A percentile compares a stretch with the other conserved stretches of the same genome.
Evolutionary conservation across 2,113 vertebrate species (phyloP).

Genomic region (Mixornis gularis): DNA sequence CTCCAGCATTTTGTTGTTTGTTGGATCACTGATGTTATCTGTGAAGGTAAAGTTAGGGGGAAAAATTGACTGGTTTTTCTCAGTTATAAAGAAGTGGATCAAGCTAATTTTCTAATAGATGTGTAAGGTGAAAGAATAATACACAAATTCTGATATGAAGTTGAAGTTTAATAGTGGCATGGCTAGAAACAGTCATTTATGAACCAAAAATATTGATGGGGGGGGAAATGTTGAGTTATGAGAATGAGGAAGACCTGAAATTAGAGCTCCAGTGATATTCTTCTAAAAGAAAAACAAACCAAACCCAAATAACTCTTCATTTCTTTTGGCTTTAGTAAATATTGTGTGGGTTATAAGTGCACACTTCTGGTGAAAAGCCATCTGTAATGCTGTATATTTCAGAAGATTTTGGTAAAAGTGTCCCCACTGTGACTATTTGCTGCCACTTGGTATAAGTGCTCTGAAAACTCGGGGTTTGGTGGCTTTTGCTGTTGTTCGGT

Average conservation of each 20-base stretch:
- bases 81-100: background rate
- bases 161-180: background rate
- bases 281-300: background rate
- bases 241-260: background rate
- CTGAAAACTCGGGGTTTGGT: background rate
- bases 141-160: background rate
- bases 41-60: background rate
- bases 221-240: background rate
- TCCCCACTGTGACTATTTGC: background rate
- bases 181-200: background rate
- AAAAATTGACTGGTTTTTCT: background rate
- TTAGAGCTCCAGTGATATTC: background rate
- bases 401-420: background rate
- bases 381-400: background rate
- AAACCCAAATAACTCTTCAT: background rate
- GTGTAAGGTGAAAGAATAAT: background rate
- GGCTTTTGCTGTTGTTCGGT: background rate
- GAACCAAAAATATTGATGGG: background rate
- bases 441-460: background rate
- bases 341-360: background rate
- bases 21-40: background rate
- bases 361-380: background rate
- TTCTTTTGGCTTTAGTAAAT: background rate
- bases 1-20: background rate
- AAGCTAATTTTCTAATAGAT: background rate